phyloP scores from a whole-genome alignment of 1,140 invertebrate genomes.

The Calephelis virginiensis region DNA sequence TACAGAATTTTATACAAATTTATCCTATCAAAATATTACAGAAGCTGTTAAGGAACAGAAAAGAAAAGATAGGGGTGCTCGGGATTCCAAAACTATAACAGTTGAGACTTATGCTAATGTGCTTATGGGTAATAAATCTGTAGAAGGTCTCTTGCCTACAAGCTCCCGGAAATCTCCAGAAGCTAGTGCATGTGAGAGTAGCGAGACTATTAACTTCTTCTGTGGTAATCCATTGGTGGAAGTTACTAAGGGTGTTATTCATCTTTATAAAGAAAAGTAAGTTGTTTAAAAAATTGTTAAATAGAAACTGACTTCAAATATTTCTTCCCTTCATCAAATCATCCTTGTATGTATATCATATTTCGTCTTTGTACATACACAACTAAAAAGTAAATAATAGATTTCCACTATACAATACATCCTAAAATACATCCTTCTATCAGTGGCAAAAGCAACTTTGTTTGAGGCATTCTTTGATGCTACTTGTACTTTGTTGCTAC shows the following conservation, averaged over 20 bases:
- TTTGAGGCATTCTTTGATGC: too few species aligned
- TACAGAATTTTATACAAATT: neutral
- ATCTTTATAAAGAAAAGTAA: conserved; percentile 97
- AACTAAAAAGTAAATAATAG: too few species aligned
- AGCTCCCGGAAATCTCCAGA: conserved; percentile 56
- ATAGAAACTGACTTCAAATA: neutral
- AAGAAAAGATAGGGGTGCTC: conserved; percentile 63
- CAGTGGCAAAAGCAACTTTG: too few species aligned
- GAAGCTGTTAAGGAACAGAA: conserved; percentile 65
- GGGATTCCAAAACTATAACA: conserved; percentile 69
- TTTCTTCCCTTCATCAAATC: too few species aligned
- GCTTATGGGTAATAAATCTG: conserved; percentile 50
- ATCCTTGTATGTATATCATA: too few species aligned
- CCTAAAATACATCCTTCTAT: too few species aligned
- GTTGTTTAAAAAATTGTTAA: conserved; percentile 23
- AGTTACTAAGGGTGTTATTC: conserved; percentile 96
- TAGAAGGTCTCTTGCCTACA: conserved; percentile 62
- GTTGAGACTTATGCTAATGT: conserved; percentile 77
- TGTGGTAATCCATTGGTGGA: conserved; percentile 98
- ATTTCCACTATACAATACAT: too few species aligned
- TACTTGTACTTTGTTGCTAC: too few species aligned
- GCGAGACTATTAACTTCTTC: conserved; percentile 89
- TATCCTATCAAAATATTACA: conserved; percentile 19
- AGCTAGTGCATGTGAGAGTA: conserved; percentile 51
- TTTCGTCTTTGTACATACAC: too few species aligned